Base-by-base conservation (phyloP, 2,888 invertebrate genomes). In the Arctia plantaginis region DNA sequence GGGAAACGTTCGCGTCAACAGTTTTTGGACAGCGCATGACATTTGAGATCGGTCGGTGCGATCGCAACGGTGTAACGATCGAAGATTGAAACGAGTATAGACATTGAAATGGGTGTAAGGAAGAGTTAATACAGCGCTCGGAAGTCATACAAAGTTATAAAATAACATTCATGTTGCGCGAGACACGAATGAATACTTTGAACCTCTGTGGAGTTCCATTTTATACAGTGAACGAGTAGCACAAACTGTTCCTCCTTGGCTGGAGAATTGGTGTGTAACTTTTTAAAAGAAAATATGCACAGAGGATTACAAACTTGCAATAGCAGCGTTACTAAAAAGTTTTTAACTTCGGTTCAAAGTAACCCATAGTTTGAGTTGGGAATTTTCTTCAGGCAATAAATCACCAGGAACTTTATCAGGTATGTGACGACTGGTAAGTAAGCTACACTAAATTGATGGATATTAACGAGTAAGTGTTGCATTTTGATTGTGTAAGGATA, bases 21-120 rank as follows among this genome's bases (percentile, higher is more conserved):
- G 86, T 88, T 90, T 90, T 89, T 87, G 86, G 90, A 89, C 87
- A 86, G 88, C 85, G 88, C 85, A 87, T 82, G 85, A 87, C 87
- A 80, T 86, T 85, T 86, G 87, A 85, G 86, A 83, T 82, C 84
- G 87, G 85, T 82, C 78, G 76, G 72, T 78, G 80, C 77, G 86
- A 81, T 84, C 83, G 78, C 78, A 78, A 69, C 74, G 77, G 69
- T 80, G 76, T 82, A 72, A 75, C 79, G 73, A 69, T 77, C 75
- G 77, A 79, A 83, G 79, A 85, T 78, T 76, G 80, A 81, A 86
- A 83, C 75, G 73, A 84, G 77, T 78, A 83, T 86, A 74, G 85
- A 86, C 86, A 80, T 83, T 85, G 87, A 85, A 86, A 83, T 81
- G 86, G 84, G 83, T 86, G 79, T 74, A 79, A 76, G 71, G 77